Evolutionary conservation across 2,113 vertebrate genomes (phyloP).

Genomic region (Semnornis frantzii): DNA sequence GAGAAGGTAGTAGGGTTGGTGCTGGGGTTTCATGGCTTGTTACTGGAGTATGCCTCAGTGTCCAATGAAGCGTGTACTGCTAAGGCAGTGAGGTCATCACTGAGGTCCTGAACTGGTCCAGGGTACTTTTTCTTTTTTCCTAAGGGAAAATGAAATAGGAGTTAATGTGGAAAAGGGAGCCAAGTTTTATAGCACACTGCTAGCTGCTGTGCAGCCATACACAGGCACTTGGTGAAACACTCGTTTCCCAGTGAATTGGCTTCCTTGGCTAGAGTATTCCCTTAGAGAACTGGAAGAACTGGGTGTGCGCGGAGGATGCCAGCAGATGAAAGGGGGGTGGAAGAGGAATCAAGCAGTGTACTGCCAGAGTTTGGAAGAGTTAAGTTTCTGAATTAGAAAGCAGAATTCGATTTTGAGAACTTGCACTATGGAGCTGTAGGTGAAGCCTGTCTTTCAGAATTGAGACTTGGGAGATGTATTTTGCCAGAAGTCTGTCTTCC

Average conservation of each 20-base stretch:
- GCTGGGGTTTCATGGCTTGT: not conserved
- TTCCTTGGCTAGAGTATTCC: slow-evolving; percentile 16
- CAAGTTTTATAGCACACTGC: not conserved
- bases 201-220: slow-evolving; percentile 68
- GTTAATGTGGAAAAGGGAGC: slow-evolving; percentile 26
- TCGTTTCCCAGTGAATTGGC: not conserved
- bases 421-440: slow-evolving; percentile 75
- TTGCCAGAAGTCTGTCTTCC: slow-evolving; percentile 59
- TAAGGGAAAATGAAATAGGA: slow-evolving; percentile 15
- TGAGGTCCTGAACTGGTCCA: slow-evolving; percentile 21
- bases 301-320: not conserved
- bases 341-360: slow-evolving; percentile 17
- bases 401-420: slow-evolving; percentile 70
- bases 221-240: not conserved
- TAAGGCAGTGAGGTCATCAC: not conserved
- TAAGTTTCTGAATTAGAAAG: slow-evolving; percentile 56
- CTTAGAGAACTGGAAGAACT: not conserved
- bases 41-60: not conserved
- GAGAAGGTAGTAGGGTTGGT: not conserved
- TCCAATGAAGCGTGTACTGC: not conserved
- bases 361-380: slow-evolving; percentile 29
- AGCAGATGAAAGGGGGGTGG: not conserved
- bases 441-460: slow-evolving; percentile 71
- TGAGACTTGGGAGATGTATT: slow-evolving; percentile 53
- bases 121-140: slow-evolving; percentile 65